Conservation (phyloP, 2,888 invertebrate species). For the Amaurobius ferox region DNA sequence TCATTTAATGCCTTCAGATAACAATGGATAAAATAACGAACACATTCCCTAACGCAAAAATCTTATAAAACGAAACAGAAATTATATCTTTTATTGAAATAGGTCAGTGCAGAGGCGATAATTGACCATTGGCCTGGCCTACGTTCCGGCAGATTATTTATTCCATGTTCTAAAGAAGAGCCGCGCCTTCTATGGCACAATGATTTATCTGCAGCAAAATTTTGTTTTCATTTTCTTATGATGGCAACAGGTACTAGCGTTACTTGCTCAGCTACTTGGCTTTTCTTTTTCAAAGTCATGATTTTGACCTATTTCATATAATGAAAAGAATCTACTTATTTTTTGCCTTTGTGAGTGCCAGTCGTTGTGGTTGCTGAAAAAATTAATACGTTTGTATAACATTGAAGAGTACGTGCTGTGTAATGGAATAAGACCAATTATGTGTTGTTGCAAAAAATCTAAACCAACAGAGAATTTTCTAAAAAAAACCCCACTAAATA, state of each 20-base stretch:
- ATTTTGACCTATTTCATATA: conserved; percentile 68
- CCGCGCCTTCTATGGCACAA: conserved; percentile 53
- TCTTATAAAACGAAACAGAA: not conserved
- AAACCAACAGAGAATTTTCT: too few species aligned
- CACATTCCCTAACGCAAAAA: not conserved
- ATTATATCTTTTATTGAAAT: conserved; percentile 44
- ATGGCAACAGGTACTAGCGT: conserved; percentile 34
- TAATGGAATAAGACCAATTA: not conserved
- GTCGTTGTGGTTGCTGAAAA: conserved; percentile 17
- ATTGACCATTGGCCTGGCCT: conserved; percentile 37
- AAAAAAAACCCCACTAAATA: too few species aligned
- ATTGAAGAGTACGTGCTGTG: not conserved
- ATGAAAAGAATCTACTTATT: conserved; percentile 46
- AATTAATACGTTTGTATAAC: not conserved
- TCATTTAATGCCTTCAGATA: too few species aligned
- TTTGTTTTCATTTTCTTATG: conserved; percentile 26
- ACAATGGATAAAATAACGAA: too few species aligned
- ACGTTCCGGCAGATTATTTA: conserved; percentile 39
- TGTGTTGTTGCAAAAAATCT: too few species aligned
- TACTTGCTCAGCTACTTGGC: conserved; percentile 34
- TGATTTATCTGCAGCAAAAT: conserved; percentile 54
- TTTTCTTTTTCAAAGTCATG: conserved; percentile 70
- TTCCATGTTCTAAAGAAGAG: conserved; percentile 55
- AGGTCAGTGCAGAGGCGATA: conserved; percentile 67
- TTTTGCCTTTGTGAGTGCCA: conserved; percentile 42